Base-by-base conservation (phyloP, 2,888 invertebrate genomes). In the Vandiemenella viatica region DNA sequence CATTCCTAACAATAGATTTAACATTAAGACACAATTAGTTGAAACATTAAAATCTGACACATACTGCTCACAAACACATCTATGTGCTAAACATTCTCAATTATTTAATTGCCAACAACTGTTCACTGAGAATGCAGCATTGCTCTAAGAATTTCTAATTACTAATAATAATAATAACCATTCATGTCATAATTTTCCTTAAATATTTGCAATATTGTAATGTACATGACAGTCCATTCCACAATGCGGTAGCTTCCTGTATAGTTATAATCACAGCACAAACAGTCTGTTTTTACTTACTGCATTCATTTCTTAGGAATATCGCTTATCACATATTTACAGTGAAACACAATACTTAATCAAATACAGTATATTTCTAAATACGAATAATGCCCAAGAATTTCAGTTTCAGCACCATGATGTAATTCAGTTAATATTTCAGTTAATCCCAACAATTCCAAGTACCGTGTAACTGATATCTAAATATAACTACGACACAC, bases 381-480 rank as follows among this genome's bases (percentile, higher is more conserved):
- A 20, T 44, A 47, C 44, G 46, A 46, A 46, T 50, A 47, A 50
- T 50, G 47, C 47, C 50, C 50, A 50, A 46, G 46, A 44, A 26
- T 44, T 49, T 38, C 40, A 26, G 23, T 23, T 42, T 18, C 19
- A 23, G 26, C 40, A 37, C 40, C 38, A 44, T 41, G 45, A 40
- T 45, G 46, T 43, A 41, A 46, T 18, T 26, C 8, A 20, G 22
- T 47, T 18, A 23, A 40, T 10, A 45, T 26, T 45, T 45, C 16
- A 15, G 32, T 7, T 23, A 43, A 20, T 15, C 19, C 37, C 47
- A 50, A 46, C 50, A 47, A 43, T 32, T 43, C 7, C 23, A 45
- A 23, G 20, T 37, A 20, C 15, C n/a, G 32, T 17, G 44, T 22
- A 18, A 48, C 48, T 43, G 43, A 48, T 44, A 48, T 48, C 43